Evolutionary conservation across 2,888 invertebrate genomes (phyloP).

Genomic region (Ophion ventricosus): DNA sequence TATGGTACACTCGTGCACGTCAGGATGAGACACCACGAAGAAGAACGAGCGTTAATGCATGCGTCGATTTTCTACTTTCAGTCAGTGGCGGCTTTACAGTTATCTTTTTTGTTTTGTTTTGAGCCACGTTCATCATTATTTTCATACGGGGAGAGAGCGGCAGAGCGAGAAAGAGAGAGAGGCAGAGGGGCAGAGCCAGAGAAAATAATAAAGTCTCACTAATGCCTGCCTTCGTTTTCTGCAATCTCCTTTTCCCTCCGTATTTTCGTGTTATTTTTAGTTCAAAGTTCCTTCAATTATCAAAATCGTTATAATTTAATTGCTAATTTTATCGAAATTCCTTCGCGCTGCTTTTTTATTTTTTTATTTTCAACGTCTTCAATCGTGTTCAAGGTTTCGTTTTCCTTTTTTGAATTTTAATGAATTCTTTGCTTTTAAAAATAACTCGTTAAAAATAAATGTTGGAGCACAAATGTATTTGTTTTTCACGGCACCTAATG

Average conservation of each 20-base stretch:
- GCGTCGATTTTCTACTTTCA: slow-evolving; percentile 2
- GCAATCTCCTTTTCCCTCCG: neutral
- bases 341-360: neutral
- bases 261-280: neutral
- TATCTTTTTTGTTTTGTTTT: neutral
- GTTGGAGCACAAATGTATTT: neutral
- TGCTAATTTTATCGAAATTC: neutral
- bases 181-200: neutral
- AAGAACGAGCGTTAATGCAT: slow-evolving; percentile 29
- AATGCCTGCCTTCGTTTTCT: neutral
- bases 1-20: neutral
- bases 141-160: neutral
- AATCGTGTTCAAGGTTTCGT: neutral
- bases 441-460: neutral
- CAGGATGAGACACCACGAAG: neutral
- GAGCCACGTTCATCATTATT: neutral
- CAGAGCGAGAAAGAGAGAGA: neutral
- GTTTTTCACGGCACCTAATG: neutral
- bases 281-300: neutral
- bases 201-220: neutral
- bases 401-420: neutral
- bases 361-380: neutral
- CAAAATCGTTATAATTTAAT: neutral
- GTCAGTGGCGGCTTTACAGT: neutral
- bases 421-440: neutral